Conservation (phyloP, 2,888 invertebrate species). For the Drosophila setosimentum region DNA sequence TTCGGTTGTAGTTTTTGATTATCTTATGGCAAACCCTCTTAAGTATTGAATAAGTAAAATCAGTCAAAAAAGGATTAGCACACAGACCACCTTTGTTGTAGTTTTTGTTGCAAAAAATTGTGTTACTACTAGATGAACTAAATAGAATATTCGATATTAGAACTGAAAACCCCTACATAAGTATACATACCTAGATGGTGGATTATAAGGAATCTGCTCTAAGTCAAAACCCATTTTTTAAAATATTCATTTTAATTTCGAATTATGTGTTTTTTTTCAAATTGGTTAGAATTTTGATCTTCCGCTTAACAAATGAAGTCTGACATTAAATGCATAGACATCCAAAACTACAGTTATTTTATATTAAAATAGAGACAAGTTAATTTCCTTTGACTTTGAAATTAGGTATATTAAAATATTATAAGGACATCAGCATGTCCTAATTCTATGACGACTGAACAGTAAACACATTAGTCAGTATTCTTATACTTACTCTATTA, state of each 20-base stretch:
- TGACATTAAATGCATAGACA: slow-evolving; percentile 31
- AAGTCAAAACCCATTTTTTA: slow-evolving; percentile 62
- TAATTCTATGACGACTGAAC: neutral
- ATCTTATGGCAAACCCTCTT: slow-evolving; percentile 80
- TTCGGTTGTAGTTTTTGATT: slow-evolving; percentile 67
- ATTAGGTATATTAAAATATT: neutral
- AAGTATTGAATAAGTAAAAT: slow-evolving; percentile 73
- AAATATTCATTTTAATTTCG: slow-evolving; percentile 44
- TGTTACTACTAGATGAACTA: slow-evolving; percentile 70
- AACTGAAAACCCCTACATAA: neutral
- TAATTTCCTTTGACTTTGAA: neutral
- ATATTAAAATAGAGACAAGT: neutral
- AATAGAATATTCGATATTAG: neutral
- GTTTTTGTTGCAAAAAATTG: slow-evolving; percentile 55
- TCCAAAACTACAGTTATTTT: neutral
- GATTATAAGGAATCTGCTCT: slow-evolving; percentile 49
- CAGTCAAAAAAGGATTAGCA: slow-evolving; percentile 56
- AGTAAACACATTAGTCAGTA: neutral
- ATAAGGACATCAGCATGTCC: neutral
- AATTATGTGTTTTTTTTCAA: slow-evolving; percentile 9
- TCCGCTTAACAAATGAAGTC: neutral
- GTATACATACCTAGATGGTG: slow-evolving; percentile 60
- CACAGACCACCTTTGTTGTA: slow-evolving; percentile 45
- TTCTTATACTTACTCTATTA: neutral
- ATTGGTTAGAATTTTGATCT: slow-evolving; percentile 23